phyloP scores from a whole-genome alignment of 2,888 invertebrate genomes.

The Bruchidius siliquastri region DNA sequence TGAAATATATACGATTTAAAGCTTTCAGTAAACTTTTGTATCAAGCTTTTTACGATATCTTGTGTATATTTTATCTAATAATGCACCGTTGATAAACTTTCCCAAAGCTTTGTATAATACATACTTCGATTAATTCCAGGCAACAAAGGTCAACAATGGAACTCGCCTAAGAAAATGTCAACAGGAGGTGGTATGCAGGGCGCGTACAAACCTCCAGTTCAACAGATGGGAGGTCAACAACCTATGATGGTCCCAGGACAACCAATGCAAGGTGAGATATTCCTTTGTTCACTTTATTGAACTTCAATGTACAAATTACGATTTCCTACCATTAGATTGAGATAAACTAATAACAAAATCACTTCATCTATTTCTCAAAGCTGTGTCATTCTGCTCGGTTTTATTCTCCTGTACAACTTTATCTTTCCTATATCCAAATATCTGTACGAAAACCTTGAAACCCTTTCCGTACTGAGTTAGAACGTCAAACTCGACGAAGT shows the following conservation, averaged over 20 bases:
- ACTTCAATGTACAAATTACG: no score
- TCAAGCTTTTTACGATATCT: no score
- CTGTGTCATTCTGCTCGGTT: no score
- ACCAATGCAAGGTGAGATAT: slow-evolving; percentile 7
- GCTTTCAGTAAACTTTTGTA: no score
- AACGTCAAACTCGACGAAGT: slow-evolving; percentile 46
- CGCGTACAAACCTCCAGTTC: slow-evolving; percentile 58
- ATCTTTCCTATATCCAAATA: slow-evolving; percentile 39
- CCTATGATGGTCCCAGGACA: slow-evolving; percentile 17
- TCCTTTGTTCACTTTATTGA: no score
- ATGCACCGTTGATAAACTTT: no score
- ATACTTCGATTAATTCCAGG: slow-evolving; percentile 14
- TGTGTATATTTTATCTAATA: no score
- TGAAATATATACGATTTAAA: no score
- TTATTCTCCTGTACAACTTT: background rate
- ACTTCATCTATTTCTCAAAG: no score
- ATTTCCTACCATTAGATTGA: no score
- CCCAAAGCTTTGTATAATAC: no score
- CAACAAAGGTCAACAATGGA: slow-evolving; percentile 70
- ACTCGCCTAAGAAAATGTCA: slow-evolving; percentile 70
- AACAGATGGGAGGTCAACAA: slow-evolving; percentile 12
- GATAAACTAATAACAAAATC: no score
- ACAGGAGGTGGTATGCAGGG: slow-evolving; percentile 71
- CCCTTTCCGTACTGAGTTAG: slow-evolving; percentile 46
- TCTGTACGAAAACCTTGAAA: slow-evolving; percentile 48